These are phyloP conservation scores for Corythaixoides concolor DNA, from an alignment of 2,113 vertebrate genomes.

Conservation along the genomic window DNA sequence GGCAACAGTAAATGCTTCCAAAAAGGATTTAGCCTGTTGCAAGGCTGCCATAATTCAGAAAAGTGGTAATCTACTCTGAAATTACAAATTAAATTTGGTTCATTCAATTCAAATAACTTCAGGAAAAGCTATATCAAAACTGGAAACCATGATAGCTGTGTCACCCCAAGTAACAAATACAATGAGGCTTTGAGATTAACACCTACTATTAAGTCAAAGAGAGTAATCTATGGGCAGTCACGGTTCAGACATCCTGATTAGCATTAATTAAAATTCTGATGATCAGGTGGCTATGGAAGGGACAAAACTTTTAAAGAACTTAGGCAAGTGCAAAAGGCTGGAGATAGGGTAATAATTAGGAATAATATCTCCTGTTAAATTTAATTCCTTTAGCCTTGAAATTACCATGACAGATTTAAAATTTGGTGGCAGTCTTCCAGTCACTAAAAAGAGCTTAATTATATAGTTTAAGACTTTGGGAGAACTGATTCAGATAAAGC, in stretches of 20 bases:
- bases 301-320: conserved; percentile 15
- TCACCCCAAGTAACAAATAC: conserved; percentile 9
- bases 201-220: conserved; percentile 15
- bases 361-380: conserved; percentile 42
- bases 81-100: not conserved
- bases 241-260: not conserved
- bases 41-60: not conserved
- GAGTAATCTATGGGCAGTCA: conserved; percentile 10
- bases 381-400: conserved; percentile 54
- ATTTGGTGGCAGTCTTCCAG: conserved; percentile 49
- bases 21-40: not conserved
- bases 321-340: conserved; percentile 1
- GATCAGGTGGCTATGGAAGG: conserved; percentile 8
- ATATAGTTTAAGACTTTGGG: not conserved
- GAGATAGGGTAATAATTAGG: conserved; percentile 31
- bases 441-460: conserved; percentile 44
- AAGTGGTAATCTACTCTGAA: not conserved
- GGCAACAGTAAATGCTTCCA: not conserved
- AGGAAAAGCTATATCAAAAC: not conserved
- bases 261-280: conserved; percentile 43
- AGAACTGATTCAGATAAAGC: conserved; percentile 19
- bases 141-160: not conserved
- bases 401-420: conserved; percentile 60
- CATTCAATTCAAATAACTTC: not conserved
- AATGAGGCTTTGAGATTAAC: not conserved